phyloP scores from a whole-genome alignment of 2,113 vertebrate species.

The Chlorodrepanis virens region DNA sequence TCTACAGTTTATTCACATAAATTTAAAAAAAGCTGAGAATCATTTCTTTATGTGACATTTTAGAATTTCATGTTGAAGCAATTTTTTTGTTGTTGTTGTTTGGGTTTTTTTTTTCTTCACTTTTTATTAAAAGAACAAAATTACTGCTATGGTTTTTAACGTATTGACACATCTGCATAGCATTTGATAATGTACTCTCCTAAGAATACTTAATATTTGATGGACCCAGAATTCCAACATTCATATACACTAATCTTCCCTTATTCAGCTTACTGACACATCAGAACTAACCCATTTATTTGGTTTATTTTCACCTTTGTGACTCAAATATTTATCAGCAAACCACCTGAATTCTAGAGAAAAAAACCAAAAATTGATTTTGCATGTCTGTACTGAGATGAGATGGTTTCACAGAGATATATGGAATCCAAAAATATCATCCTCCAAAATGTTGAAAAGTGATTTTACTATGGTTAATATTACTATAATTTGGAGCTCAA shows the following conservation, averaged over 20 bases:
- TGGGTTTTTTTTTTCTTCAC: background rate
- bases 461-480: background rate
- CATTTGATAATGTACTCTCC: background rate
- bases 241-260: background rate
- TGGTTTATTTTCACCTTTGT: background rate
- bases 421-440: background rate
- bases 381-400: background rate
- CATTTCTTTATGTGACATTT: background rate
- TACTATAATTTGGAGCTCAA: background rate
- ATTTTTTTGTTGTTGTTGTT: background rate
- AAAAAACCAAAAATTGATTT: background rate
- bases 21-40: background rate
- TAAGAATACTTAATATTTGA: background rate
- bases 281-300: background rate
- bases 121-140: background rate
- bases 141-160: background rate
- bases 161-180: background rate
- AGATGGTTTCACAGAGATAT: background rate
- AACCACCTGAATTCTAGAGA: background rate
- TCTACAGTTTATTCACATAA: rapidly evolving
- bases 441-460: background rate
- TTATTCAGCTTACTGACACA: background rate
- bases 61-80: background rate
- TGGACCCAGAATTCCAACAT: background rate
- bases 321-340: background rate